A percentile compares a stretch with the other conserved stretches of the same genome.
phyloP scores from a whole-genome alignment of 2,113 vertebrate genomes.

The Bos indicus region DNA sequence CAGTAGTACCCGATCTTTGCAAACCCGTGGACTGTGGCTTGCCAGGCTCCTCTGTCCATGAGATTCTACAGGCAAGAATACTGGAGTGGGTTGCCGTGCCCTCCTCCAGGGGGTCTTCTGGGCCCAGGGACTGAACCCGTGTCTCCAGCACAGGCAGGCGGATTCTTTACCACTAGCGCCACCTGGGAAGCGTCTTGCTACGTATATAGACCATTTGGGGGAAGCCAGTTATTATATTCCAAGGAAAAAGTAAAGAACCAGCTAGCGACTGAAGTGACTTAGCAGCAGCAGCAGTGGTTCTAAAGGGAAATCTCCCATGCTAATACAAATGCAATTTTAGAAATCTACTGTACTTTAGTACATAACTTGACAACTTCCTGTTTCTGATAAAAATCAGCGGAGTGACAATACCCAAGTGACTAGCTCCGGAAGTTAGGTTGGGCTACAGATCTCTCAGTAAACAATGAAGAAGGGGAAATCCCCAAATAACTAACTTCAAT shows the following conservation, averaged over 20 bases:
- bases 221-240: neutral
- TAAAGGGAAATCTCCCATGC: conserved; percentile 37
- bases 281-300: neutral
- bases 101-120: neutral
- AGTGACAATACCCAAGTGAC: conserved; percentile 68
- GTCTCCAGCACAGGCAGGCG: neutral
- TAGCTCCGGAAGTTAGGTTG: conserved; percentile 68
- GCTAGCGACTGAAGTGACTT: neutral
- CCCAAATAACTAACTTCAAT: conserved; percentile 30
- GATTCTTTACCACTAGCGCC: neutral
- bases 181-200: neutral
- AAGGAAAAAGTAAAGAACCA: neutral
- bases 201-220: neutral
- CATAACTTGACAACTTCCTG: conserved; percentile 67
- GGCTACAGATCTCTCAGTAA: conserved; percentile 50
- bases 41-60: neutral
- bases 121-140: neutral
- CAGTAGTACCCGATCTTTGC: neutral
- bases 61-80: neutral
- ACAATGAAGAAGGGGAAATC: conserved; percentile 48
- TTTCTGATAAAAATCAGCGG: conserved; percentile 70
- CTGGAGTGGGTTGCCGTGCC: neutral
- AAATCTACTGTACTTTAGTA: conserved; percentile 52
- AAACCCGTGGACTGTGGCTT: neutral
- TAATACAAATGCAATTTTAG: conserved; percentile 33